Evolutionary conservation across 1,140 invertebrate genomes (phyloP).

Genomic region (Hylaeus anthracinus): DNA sequence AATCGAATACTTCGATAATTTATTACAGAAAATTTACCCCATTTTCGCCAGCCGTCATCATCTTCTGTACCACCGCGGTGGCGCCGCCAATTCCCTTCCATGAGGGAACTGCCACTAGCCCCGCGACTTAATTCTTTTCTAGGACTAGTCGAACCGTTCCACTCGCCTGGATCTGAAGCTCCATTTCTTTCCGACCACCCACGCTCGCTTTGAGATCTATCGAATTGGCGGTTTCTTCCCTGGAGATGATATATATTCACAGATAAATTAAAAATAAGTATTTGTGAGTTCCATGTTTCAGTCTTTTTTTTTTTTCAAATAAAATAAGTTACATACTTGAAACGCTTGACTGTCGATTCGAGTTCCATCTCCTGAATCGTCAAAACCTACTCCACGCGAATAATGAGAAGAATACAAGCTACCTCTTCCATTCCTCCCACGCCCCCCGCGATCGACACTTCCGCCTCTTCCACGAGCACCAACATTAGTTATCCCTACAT

Average conservation of each 20-base stretch:
- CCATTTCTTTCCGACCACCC: conserved; percentile 85
- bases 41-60: conserved; percentile 85
- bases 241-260: conserved; percentile 47
- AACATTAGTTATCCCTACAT: conserved; percentile 72
- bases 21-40: conserved; percentile 77
- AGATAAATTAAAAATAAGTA: background rate
- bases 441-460: conserved; percentile 82
- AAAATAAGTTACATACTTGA: conserved; percentile 63
- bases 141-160: conserved; percentile 84
- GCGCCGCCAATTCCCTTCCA: conserved; percentile 85
- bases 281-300: too few species aligned
- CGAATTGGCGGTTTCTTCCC: conserved; percentile 75
- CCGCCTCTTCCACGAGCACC: conserved; percentile 82
- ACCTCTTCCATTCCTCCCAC: conserved; percentile 81
- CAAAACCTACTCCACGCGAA: conserved; percentile 82
- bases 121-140: conserved; percentile 83
- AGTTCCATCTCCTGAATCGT: conserved; percentile 79
- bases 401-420: conserved; percentile 81
- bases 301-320: background rate
- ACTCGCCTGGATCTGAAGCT: conserved; percentile 82
- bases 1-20: background rate
- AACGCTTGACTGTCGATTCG: conserved; percentile 76
- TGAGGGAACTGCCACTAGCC: conserved; percentile 79
- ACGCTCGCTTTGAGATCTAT: conserved; percentile 79
- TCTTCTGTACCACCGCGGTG: conserved; percentile 82